phyloP scores from a whole-genome alignment of 1,140 invertebrate species.

The Monochamus saltuarius region DNA sequence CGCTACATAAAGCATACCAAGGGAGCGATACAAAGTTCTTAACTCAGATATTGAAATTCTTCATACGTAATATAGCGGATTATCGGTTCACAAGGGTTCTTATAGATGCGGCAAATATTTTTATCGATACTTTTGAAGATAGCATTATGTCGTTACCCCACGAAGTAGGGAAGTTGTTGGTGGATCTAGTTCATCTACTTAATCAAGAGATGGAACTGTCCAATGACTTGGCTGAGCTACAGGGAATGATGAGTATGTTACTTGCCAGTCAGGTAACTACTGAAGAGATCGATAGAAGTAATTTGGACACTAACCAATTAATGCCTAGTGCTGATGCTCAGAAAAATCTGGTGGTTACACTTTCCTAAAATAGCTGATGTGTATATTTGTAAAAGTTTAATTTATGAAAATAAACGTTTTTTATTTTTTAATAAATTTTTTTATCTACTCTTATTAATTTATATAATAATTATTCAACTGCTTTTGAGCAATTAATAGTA shows the following conservation, averaged over 20 bases:
- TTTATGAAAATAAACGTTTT: too few relatives aligned
- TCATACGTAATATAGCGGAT: slow-evolving; percentile 74
- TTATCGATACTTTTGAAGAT: slow-evolving; percentile 74
- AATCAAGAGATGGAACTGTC: slow-evolving; percentile 68
- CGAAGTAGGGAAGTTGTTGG: slow-evolving; percentile 61
- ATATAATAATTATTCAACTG: too few relatives aligned
- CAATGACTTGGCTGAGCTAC: slow-evolving; percentile 60
- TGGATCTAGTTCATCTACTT: slow-evolving; percentile 61
- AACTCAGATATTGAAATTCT: slow-evolving; percentile 69
- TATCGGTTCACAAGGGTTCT: slow-evolving; percentile 71
- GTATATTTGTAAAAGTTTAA: too few relatives aligned
- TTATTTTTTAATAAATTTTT: too few relatives aligned
- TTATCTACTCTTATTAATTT: too few relatives aligned
- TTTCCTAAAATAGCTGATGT: neutral
- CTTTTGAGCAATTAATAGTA: too few relatives aligned
- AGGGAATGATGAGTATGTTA: slow-evolving; percentile 71
- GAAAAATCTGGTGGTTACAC: slow-evolving; percentile 13
- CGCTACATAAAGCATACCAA: slow-evolving; percentile 69
- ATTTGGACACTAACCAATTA: slow-evolving; percentile 2
- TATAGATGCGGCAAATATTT: slow-evolving; percentile 69
- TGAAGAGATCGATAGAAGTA: neutral
- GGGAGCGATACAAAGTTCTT: slow-evolving; percentile 69
- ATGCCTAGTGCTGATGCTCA: slow-evolving; percentile 14
- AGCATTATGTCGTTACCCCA: slow-evolving; percentile 58
- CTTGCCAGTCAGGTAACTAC: slow-evolving; percentile 51